phyloP scores from a whole-genome alignment of 2,888 invertebrate species.

The Zhengitettix transpicula region DNA sequence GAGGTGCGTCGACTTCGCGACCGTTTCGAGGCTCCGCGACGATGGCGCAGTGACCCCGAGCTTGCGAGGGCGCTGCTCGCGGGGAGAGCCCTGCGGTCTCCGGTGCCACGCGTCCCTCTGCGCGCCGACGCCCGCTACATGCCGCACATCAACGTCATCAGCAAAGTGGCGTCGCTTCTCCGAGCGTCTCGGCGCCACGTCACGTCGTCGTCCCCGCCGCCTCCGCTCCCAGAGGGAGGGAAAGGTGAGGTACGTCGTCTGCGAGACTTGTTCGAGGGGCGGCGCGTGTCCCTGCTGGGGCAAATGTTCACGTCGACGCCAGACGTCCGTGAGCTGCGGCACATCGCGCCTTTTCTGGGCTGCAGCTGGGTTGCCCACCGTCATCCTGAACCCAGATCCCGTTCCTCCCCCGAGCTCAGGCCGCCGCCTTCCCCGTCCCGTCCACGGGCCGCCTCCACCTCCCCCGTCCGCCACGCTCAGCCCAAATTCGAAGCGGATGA shows the following conservation, averaged over 20 bases:
- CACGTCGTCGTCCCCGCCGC: constrained; percentile 17
- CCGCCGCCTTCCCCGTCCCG: constrained; percentile 25
- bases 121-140: constrained; percentile 55
- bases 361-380: constrained; percentile 64
- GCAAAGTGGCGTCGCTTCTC: constrained; percentile 57
- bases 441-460: constrained; percentile 28
- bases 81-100: constrained; percentile 33
- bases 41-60: constrained; percentile 67
- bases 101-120: constrained; percentile 45
- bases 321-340: constrained; percentile 55
- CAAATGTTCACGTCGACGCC: constrained; percentile 70
- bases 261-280: constrained; percentile 48
- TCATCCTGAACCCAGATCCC: constrained; percentile 43
- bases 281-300: constrained; percentile 46
- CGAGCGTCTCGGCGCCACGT: constrained; percentile 19
- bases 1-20: constrained; percentile 62
- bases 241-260: constrained; percentile 56
- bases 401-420: constrained; percentile 23
- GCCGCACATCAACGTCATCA: constrained; percentile 83
- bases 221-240: constrained; percentile 20
- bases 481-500: constrained; percentile 12
- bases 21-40: constrained; percentile 50
- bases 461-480: constrained; percentile 21
- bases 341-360: constrained; percentile 60
- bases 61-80: constrained; percentile 30